Evolutionary conservation across 1,140 invertebrate genomes (phyloP).

Genomic region (Heterodera schachtii): DNA sequence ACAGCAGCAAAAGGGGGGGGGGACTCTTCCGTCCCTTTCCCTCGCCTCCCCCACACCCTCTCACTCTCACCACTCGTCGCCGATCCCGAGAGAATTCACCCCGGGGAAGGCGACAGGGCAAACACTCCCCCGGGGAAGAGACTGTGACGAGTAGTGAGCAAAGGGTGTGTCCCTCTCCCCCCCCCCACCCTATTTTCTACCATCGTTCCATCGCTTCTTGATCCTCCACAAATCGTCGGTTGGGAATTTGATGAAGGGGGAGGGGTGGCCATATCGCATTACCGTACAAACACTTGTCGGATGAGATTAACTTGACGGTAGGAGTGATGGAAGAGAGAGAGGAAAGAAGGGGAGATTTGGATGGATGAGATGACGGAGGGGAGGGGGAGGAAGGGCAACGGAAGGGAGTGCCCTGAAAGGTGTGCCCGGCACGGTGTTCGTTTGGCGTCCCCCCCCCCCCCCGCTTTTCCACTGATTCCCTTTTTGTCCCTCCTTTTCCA

Average conservation of each 20-base stretch:
- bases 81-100: conserved; percentile 11
- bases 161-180: background rate
- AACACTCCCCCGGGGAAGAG: background rate
- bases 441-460: too few relatives aligned
- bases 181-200: background rate
- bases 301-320: background rate
- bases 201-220: background rate
- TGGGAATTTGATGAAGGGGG: conserved; percentile 4
- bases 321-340: background rate
- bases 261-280: conserved; percentile 11
- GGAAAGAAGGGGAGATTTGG: background rate
- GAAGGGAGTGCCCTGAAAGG: background rate
- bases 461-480: too few relatives aligned
- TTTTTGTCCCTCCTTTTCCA: background rate
- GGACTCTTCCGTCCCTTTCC: background rate
- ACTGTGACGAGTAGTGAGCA: background rate
- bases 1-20: conserved; percentile 5
- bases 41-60: background rate
- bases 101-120: background rate
- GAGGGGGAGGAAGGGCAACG: background rate
- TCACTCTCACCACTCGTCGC: background rate
- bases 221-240: background rate
- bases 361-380: background rate
- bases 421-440: too few relatives aligned
- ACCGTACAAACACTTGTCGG: conserved; percentile 15